phyloP scores from a whole-genome alignment of 1,140 invertebrate genomes.

The Helicorthomorpha holstii region DNA sequence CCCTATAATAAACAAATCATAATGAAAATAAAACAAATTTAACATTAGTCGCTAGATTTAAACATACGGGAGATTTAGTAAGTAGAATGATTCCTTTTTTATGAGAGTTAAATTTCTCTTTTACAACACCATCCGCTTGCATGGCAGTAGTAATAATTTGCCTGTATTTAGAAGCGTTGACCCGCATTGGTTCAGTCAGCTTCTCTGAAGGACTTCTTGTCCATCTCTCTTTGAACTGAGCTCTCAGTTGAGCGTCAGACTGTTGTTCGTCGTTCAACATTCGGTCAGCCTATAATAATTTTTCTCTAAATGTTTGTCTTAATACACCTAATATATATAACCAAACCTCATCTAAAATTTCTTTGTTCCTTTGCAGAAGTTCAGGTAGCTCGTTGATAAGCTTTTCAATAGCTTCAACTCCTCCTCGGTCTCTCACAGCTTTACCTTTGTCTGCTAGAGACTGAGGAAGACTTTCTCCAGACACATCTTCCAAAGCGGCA shows the following conservation, averaged over 20 bases:
- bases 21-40: constrained; percentile 3
- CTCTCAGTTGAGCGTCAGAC: constrained; percentile 68
- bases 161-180: constrained; percentile 77
- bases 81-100: constrained; percentile 64
- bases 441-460: constrained; percentile 76
- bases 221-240: constrained; percentile 81
- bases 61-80: constrained; percentile 42
- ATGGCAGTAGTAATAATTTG: constrained; percentile 79
- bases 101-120: constrained; percentile 68
- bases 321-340: neutral
- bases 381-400: constrained; percentile 70
- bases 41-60: constrained; percentile 26
- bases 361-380: constrained; percentile 74
- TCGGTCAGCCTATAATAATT: constrained; percentile 44
- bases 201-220: constrained; percentile 67
- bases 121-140: constrained; percentile 54
- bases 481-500: constrained; percentile 80
- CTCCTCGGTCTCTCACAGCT: constrained; percentile 48
- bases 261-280: constrained; percentile 80
- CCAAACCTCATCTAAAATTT: constrained; percentile 84
- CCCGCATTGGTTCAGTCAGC: constrained; percentile 71
- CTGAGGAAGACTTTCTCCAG: constrained; percentile 58
- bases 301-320: neutral
- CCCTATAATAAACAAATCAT: constrained; percentile 19
- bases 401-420: constrained; percentile 31